Evolutionary conservation across 2,113 vertebrate genomes (phyloP).

Genomic region (Heterocephalus glaber): DNA sequence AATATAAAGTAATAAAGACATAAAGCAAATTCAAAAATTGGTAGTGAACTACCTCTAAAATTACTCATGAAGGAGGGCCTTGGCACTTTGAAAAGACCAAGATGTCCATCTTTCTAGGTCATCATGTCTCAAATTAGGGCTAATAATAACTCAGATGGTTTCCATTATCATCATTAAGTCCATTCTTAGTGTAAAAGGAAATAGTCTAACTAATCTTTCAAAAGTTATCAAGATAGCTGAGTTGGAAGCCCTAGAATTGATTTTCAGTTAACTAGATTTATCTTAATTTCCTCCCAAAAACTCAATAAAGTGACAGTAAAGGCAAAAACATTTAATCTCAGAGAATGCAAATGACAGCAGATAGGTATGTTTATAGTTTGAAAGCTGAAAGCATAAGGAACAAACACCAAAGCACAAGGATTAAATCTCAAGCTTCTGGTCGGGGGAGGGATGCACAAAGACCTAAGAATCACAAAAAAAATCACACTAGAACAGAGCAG

Average conservation of each 20-base stretch:
- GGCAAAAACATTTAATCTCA: neutral
- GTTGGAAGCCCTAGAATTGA: conserved; percentile 20
- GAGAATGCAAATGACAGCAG: conserved; percentile 1
- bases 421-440: neutral
- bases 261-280: conserved; percentile 45
- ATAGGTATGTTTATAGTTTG: neutral
- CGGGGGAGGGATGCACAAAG: neutral
- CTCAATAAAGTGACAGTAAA: neutral
- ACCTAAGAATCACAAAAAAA: neutral
- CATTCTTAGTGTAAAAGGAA: conserved; percentile 55
- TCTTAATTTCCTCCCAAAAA: conserved; percentile 48
- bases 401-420: neutral
- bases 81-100: conserved; percentile 27
- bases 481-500: conserved; percentile 20
- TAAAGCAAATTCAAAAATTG: conserved; percentile 33
- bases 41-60: neutral
- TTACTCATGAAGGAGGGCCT: neutral
- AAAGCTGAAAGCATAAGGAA: neutral
- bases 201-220: conserved; percentile 57
- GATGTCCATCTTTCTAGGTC: conserved; percentile 2
- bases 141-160: conserved; percentile 51
- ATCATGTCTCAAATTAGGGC: conserved; percentile 40
- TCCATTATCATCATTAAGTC: conserved; percentile 58
- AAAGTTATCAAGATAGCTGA: conserved; percentile 40
- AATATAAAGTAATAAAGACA: neutral